These are phyloP conservation scores for Latrodectus hesperus DNA, from an alignment of 2,888 invertebrate genomes.

Conservation along the genomic window DNA sequence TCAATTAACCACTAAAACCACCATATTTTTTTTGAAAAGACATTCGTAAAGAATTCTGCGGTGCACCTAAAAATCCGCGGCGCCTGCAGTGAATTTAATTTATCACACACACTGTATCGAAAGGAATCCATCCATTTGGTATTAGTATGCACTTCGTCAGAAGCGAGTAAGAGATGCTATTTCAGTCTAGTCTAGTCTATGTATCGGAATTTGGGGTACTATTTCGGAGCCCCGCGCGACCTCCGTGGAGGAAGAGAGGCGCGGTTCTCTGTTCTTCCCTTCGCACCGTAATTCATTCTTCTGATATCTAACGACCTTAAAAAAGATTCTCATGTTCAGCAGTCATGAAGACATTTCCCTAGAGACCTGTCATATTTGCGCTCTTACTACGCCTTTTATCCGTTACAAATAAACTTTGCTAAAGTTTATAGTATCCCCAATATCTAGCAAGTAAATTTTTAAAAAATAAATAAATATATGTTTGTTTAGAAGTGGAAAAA, in stretches of 20 bases:
- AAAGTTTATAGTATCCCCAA: background rate
- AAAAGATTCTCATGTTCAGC: background rate
- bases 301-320: background rate
- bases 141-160: background rate
- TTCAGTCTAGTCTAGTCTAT: slow-evolving; percentile 51
- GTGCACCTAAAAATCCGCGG: background rate
- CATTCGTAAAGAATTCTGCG: background rate
- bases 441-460: background rate
- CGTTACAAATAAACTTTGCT: no score
- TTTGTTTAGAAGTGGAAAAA: no score
- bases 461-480: no score
- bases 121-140: no score
- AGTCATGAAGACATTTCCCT: background rate
- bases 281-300: background rate
- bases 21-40: background rate
- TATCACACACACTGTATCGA: no score
- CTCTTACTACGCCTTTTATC: no score
- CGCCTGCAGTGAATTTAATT: background rate
- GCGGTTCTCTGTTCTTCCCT: background rate
- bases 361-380: no score
- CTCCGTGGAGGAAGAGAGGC: background rate
- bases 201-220: slow-evolving; percentile 2
- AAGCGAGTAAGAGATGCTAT: slow-evolving; percentile 18
- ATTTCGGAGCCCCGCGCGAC: background rate
- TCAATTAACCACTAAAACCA: background rate